These are phyloP conservation scores for Platanista minor DNA, from an alignment of 2,113 vertebrate genomes.

Conservation along the genomic window DNA sequence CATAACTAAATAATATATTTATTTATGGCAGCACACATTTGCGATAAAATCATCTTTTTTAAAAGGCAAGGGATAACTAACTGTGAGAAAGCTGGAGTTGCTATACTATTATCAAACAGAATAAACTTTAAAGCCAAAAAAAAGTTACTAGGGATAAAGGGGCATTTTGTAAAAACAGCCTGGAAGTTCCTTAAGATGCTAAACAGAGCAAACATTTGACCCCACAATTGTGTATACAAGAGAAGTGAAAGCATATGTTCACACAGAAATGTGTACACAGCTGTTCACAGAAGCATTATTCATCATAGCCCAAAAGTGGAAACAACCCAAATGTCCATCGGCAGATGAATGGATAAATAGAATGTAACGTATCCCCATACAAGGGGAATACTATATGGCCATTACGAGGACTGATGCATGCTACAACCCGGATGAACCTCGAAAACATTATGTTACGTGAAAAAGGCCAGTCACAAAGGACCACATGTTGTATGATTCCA, in stretches of 20 bases:
- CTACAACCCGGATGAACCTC: neutral
- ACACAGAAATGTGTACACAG: neutral
- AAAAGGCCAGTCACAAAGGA: neutral
- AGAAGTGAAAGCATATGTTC: neutral
- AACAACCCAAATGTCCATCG: neutral
- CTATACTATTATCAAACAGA: neutral
- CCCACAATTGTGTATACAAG: neutral
- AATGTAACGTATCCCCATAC: fast-evolving
- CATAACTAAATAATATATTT: neutral
- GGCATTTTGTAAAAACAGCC: neutral
- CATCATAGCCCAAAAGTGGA: neutral
- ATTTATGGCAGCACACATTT: neutral
- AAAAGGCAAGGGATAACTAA: neutral
- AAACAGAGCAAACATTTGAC: neutral
- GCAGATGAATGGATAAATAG: neutral
- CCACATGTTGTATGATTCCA: neutral
- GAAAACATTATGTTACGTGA: neutral
- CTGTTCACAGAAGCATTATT: neutral
- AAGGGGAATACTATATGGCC: neutral
- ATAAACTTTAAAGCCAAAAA: neutral
- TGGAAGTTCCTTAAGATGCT: neutral
- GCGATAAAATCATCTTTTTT: neutral
- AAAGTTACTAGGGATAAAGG: neutral
- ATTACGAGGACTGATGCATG: neutral
- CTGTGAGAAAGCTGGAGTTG: neutral